Conservation (phyloP, 1,140 invertebrate genomes). For the Argopecten irradians region DNA sequence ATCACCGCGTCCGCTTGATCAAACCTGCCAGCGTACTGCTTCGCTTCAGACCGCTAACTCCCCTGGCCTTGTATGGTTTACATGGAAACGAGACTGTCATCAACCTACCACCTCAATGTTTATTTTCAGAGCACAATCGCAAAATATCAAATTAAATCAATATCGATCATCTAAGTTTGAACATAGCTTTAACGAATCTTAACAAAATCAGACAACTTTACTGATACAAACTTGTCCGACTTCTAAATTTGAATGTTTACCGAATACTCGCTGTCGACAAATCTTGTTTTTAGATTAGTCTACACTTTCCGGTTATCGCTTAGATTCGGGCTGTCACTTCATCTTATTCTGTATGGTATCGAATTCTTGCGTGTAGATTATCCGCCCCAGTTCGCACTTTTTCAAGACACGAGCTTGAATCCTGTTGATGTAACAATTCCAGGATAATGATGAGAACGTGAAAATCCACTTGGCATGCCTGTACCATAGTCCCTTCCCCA, state of each 20-base stretch:
- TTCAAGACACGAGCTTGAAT: neutral
- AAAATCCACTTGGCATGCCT: too few species aligned
- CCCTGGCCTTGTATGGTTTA: neutral
- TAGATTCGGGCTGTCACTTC: too few species aligned
- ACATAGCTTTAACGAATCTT: neutral
- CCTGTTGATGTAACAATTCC: too few species aligned
- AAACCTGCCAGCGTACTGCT: neutral
- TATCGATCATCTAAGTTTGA: neutral
- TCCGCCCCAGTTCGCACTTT: neutral
- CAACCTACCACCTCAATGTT: too few species aligned
- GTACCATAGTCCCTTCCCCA: too few species aligned
- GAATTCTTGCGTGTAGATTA: neutral
- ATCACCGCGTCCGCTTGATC: neutral
- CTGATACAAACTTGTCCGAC: too few species aligned
- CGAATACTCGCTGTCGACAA: neutral
- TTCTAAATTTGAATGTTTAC: neutral
- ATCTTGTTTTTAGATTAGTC: neutral
- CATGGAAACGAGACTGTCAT: neutral
- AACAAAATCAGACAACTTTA: neutral
- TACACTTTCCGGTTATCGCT: neutral
- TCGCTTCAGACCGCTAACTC: neutral
- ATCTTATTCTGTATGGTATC: neutral
- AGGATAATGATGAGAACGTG: too few species aligned
- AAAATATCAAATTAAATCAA: too few species aligned
- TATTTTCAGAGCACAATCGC: too few species aligned